Evolutionary conservation across 2,113 vertebrate genomes (phyloP).

Genomic region (Prinia subflava): DNA sequence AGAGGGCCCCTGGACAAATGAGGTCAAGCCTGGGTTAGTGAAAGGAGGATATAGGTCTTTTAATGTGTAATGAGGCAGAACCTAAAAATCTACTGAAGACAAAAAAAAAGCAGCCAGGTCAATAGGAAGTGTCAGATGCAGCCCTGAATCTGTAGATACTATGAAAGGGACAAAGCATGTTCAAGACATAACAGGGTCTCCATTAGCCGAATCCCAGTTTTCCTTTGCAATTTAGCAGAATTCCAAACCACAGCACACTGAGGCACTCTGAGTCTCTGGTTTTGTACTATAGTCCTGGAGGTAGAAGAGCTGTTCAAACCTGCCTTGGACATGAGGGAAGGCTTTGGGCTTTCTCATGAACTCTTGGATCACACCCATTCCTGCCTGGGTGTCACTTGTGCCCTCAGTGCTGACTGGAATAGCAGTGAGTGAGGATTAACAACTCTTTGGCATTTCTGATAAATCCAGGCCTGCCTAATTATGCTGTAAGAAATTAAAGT

Average conservation of each 20-base stretch:
- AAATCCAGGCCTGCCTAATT: not conserved
- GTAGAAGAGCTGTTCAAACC: not conserved
- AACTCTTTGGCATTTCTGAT: not conserved
- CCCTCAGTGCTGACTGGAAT: not conserved
- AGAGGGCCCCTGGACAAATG: not conserved
- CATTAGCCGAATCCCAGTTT: not conserved
- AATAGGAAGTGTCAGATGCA: not conserved
- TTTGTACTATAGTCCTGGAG: not conserved
- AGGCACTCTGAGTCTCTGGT: not conserved
- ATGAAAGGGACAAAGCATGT: rapidly evolving
- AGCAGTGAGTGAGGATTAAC: not conserved
- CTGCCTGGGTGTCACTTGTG: not conserved
- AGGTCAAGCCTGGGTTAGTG: constrained; percentile 11
- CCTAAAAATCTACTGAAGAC: not conserved
- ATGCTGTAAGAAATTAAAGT: not conserved
- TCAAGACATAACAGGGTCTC: not conserved
- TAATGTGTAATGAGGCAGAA: constrained; percentile 17
- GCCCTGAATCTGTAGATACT: not conserved
- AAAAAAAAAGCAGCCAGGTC: not conserved
- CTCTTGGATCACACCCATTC: not conserved
- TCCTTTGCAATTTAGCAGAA: not conserved
- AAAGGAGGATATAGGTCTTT: constrained; percentile 19
- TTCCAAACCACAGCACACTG: not conserved
- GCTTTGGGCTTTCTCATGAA: not conserved
- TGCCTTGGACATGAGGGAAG: not conserved